phyloP scores from a whole-genome alignment of 2,797 vertebrate genomes.

The Hydrolagus colliei region DNA sequence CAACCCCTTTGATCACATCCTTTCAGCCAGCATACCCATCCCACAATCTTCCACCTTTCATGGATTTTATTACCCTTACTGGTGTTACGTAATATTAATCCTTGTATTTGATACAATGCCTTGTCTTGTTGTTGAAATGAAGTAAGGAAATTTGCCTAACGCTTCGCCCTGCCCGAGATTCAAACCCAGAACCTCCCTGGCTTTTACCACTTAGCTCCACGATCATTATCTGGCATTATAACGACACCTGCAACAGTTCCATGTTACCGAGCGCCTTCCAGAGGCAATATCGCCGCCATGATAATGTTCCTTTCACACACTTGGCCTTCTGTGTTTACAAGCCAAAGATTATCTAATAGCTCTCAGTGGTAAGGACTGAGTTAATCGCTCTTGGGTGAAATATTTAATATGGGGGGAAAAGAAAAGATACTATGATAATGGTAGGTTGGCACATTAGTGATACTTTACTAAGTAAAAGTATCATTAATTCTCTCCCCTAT shows the following conservation, averaged over 20 bases:
- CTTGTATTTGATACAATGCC: no score
- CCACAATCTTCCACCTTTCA: no score
- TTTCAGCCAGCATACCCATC: no score
- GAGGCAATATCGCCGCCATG: not conserved
- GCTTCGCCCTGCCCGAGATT: no score
- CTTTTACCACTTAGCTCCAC: no score
- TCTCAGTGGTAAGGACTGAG: not conserved
- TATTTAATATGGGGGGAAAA: constrained; percentile 1
- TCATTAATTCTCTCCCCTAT: constrained; percentile 14
- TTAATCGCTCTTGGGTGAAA: not conserved
- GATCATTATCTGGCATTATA: not conserved
- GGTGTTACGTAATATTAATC: no score
- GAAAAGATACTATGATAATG: constrained; percentile 6
- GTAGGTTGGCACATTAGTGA: constrained; percentile 26
- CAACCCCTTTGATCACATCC: no score
- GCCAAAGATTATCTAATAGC: constrained; percentile 10
- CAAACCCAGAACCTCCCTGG: no score
- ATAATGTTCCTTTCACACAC: not conserved
- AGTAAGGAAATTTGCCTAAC: no score
- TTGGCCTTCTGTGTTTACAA: not conserved
- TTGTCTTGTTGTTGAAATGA: no score
- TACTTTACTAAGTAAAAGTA: not conserved
- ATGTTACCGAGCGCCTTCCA: not conserved
- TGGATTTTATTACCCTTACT: no score
- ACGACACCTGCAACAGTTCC: not conserved